Evolutionary conservation across 2,888 invertebrate species (phyloP), one percentile per base, ranked within the genome.

Genomic region (Sepioteuthis lessoniana): DNA sequence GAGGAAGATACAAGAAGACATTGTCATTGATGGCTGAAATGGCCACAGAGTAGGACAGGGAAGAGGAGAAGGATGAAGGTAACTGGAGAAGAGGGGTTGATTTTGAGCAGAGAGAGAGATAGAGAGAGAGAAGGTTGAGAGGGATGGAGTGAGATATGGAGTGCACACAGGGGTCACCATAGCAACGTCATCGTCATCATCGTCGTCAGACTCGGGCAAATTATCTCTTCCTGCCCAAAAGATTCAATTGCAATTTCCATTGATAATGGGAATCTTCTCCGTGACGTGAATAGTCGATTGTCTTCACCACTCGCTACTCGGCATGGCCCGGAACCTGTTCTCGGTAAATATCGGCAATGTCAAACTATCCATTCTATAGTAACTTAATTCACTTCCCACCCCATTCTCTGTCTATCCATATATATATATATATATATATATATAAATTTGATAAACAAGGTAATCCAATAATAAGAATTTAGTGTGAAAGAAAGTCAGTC

Each of bases 151-250:
- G 46, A 60, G 76, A 76, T 31, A n/a, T 7, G 76, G n/a, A 19
- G 76, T n/a, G 76, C 19, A n/a, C 76, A 76, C 76, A n/a, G 31
- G 28, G 76, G 76, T 76, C 76, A 76, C 76, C 76, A 76, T 76
- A n/a, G 76, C 31, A 76, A 76, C 76, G 76, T 76, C 76, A 76
- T 76, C 76, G 76, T 76, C 55, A 25, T 60, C 55, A 28, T 60
- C 76, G 76, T 76, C 76, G n/a, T 76, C 76, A 76, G 76, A n/a
- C n/a, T n/a, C 76, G 76, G 76, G 76, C 76, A 76, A 76, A 76
- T 76, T 76, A 76, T 76, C 76, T 76, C 76, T 76, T 76, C 76
- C 76, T n/a, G 76, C 31, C 31, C 76, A 76, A 76, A 76, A 76
- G 76, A 76, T 76, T 76, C 76, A 76, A 76, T 76, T 76, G 76